phyloP scores from a whole-genome alignment of 2,888 invertebrate genomes.

The Megastigmus dorsalis region DNA sequence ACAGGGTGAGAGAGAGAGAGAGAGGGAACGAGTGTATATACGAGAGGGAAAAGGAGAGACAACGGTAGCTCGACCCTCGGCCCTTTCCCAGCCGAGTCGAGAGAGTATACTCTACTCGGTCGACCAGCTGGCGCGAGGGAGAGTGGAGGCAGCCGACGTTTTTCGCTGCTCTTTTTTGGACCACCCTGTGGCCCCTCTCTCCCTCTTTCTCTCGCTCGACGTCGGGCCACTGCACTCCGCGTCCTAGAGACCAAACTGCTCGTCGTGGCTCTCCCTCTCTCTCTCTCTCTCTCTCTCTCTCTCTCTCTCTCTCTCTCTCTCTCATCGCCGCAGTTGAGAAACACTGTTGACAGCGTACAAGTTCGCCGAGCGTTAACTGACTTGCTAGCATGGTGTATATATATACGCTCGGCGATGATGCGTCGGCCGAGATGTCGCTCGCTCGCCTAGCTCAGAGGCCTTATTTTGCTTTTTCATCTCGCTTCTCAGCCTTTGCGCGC shows the following conservation, averaged over 20 bases:
- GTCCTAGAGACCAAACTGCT: not conserved
- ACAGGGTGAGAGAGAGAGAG: not conserved
- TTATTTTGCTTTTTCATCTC: too few species aligned
- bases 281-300: conserved; percentile 35
- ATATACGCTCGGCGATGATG: too few species aligned
- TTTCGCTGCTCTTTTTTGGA: conserved; percentile 51
- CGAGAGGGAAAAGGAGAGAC: conserved; percentile 5
- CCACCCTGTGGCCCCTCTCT: conserved; percentile 47
- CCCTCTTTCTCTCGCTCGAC: not conserved
- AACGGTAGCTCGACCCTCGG: conserved; percentile 18
- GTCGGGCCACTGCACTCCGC: conserved; percentile 31
- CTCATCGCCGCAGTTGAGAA: conserved; percentile 62
- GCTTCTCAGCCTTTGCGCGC: too few species aligned
- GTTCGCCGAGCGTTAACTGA: not conserved
- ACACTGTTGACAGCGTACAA: conserved; percentile 63
- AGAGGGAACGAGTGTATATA: not conserved
- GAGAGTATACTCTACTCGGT: not conserved
- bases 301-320: conserved; percentile 38
- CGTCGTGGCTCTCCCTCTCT: conserved; percentile 14
- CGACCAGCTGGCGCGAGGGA: conserved; percentile 48
- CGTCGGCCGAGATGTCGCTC: too few species aligned
- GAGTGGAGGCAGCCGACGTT: conserved; percentile 29
- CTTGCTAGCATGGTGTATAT: not conserved
- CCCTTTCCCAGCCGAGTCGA: conserved; percentile 18
- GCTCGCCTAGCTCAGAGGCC: too few species aligned